Percentiles rank a stretch among this genome's conserved stretches.
These are phyloP conservation scores for Cassiopea xamachana DNA, from an alignment of 30 jellyfish, hydroid and myxozoan species.

Conservation along the genomic window DNA sequence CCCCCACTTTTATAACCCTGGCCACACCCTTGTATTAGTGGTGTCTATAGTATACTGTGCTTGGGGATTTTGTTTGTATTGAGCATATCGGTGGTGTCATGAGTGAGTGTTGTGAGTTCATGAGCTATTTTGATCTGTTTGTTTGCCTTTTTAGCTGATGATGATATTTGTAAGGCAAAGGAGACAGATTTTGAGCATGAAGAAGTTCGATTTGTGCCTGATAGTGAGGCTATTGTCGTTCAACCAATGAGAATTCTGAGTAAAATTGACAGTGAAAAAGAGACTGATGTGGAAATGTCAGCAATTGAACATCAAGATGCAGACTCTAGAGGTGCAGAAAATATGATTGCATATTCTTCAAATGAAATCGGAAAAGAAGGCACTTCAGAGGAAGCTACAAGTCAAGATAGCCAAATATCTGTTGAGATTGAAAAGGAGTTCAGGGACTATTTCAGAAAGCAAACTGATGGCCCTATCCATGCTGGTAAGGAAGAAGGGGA, in stretches of 20 bases:
- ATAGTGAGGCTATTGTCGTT: slow-evolving; percentile 8
- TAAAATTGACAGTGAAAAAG: neutral
- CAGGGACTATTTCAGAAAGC: slow-evolving; percentile 57
- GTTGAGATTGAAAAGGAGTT: slow-evolving; percentile 77
- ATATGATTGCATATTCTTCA: neutral
- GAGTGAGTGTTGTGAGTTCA: no score
- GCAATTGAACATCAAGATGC: neutral
- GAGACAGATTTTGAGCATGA: neutral
- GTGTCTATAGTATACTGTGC: no score
- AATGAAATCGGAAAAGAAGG: neutral
- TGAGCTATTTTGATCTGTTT: neutral
- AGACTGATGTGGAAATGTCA: neutral
- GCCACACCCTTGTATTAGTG: no score
- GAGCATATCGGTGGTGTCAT: no score
- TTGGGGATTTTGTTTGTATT: no score
- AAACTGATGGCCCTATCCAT: neutral
- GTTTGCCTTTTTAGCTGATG: slow-evolving; percentile 10
- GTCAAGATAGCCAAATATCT: slow-evolving; percentile 63
- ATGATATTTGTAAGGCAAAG: neutral
- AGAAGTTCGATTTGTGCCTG: slow-evolving; percentile 57
- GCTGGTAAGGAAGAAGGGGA: neutral
- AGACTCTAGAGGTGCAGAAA: neutral
- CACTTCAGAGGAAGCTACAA: neutral
- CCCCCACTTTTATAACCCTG: no score
- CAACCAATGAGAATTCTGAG: neutral